These are phyloP conservation scores for Rhogogaster chlorosoma DNA, from an alignment of 2,888 invertebrate genomes.

Conservation along the genomic window DNA sequence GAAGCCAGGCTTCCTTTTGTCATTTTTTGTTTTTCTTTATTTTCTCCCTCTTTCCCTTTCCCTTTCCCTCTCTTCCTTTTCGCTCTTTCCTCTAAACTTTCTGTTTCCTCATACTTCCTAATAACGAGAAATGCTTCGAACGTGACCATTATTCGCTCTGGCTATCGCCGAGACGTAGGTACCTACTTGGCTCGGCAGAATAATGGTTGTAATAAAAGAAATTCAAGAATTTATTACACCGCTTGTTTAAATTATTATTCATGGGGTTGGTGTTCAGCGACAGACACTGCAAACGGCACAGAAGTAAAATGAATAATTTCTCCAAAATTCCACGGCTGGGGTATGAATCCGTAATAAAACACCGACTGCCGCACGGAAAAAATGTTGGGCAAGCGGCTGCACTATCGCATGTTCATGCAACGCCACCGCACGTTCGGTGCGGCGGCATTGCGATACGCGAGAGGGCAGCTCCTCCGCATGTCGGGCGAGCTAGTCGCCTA, in stretches of 20 bases:
- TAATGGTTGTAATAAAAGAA: neutral
- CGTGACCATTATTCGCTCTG: neutral
- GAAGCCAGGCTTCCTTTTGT: neutral
- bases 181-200: neutral
- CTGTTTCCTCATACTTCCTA: neutral
- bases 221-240: neutral
- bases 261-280: neutral
- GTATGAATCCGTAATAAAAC: neutral
- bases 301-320: neutral
- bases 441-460: too few relatives aligned
- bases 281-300: neutral
- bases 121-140: slow-evolving; percentile 35
- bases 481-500: too few relatives aligned
- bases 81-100: neutral
- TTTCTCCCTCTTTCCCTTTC: neutral
- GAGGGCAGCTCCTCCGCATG: too few relatives aligned
- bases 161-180: neutral
- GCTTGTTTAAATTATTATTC: neutral
- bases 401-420: too few relatives aligned
- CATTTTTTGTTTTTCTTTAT: neutral
- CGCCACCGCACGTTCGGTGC: too few relatives aligned
- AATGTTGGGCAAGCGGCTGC: too few relatives aligned
- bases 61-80: neutral
- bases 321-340: neutral
- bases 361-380: too few relatives aligned